Conservation (phyloP, 1,140 invertebrate genomes). For the Cyphomyrmex costatus region DNA sequence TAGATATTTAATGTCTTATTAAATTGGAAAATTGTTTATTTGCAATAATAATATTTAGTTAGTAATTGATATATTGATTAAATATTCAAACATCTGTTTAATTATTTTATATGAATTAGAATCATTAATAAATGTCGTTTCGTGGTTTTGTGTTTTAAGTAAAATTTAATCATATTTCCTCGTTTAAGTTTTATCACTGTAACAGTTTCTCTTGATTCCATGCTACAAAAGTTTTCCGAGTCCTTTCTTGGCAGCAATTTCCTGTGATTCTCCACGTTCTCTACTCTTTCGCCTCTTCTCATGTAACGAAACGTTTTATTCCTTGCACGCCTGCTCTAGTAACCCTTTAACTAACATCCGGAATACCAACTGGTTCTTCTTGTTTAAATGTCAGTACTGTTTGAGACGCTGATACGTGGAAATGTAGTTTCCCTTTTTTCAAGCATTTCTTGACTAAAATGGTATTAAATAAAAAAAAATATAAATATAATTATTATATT, state of each 20-base stretch:
- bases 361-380: slow-evolving; percentile 32
- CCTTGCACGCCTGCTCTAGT: slow-evolving; percentile 34
- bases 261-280: slow-evolving; percentile 34
- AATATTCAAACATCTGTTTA: background rate
- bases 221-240: background rate
- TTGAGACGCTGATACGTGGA: background rate
- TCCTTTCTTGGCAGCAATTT: slow-evolving; percentile 53
- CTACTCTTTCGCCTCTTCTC: slow-evolving; percentile 21
- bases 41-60: background rate
- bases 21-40: background rate
- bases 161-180: background rate
- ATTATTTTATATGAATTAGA: background rate
- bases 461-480: background rate
- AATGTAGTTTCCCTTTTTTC: background rate
- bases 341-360: slow-evolving; percentile 50
- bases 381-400: slow-evolving; percentile 33
- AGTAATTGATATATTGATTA: background rate
- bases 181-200: background rate
- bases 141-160: background rate
- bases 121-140: background rate
- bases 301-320: slow-evolving; percentile 55
- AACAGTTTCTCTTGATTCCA: slow-evolving; percentile 32
- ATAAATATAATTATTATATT: slow-evolving; percentile 16
- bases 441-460: background rate
- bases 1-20: background rate